A percentile compares a stretch with the other conserved stretches of the same genome.
Evolutionary conservation across 2,888 invertebrate genomes (phyloP).

Genomic region (Caenorhabditis doughertyi): DNA sequence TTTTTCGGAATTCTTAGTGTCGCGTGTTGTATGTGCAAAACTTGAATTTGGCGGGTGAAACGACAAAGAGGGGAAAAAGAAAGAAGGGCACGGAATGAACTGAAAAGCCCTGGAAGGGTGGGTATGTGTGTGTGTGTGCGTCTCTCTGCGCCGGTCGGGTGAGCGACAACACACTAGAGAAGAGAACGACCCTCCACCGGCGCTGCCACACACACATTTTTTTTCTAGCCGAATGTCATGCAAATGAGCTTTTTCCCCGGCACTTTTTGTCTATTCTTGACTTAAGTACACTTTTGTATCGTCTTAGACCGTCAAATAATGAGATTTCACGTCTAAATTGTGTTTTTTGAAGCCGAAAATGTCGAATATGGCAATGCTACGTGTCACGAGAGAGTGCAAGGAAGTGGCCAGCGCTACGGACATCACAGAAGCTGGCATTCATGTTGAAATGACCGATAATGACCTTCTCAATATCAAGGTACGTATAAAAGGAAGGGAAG

Average conservation of each 20-base stretch:
- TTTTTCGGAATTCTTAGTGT: slow-evolving; percentile 29
- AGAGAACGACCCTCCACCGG: no score
- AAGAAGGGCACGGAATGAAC: background rate
- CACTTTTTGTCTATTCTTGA: no score
- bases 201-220: background rate
- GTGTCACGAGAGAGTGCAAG: slow-evolving; percentile 97
- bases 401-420: slow-evolving; percentile 89
- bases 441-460: slow-evolving; percentile 91
- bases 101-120: no score
- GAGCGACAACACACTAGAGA: no score
- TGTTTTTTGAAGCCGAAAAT: slow-evolving; percentile 85
- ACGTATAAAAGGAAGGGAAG: no score
- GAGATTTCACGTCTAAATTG: no score
- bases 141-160: no score
- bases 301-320: no score
- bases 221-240: background rate
- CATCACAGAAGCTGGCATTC: slow-evolving; percentile 84
- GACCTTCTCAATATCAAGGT: slow-evolving; percentile 94
- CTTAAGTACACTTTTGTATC: no score
- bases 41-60: slow-evolving; percentile 41
- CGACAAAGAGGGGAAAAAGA: slow-evolving; percentile 16
- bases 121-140: no score
- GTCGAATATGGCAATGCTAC: slow-evolving; percentile 93
- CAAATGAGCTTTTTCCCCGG: no score
- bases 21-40: background rate